Percentiles rank a stretch among this genome's conserved stretches.
These are phyloP conservation scores for Limonius californicus DNA, from an alignment of 1,140 invertebrate species.

Conservation along the genomic window DNA sequence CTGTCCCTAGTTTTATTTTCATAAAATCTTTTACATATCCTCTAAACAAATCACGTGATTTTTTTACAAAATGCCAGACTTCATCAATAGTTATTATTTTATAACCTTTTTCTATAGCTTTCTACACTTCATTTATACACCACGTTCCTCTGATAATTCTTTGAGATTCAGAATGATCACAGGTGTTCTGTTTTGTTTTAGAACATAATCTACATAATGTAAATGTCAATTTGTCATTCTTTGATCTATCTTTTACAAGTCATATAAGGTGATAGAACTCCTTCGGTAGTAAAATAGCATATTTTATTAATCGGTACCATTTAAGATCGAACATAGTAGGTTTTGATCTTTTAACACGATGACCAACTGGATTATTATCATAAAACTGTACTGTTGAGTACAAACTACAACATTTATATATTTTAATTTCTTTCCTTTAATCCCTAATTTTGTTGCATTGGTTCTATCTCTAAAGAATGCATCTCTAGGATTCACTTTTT, in stretches of 20 bases:
- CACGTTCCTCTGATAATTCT: constrained; percentile 12
- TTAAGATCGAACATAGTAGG: constrained; percentile 1
- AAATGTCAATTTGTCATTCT: constrained; percentile 15
- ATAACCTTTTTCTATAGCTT: constrained; percentile 17
- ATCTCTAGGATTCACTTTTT: too few relatives aligned
- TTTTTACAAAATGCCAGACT: constrained; percentile 19
- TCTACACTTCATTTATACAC: constrained; percentile 16
- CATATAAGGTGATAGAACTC: neutral
- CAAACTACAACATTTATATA: too few relatives aligned
- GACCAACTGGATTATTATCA: too few relatives aligned
- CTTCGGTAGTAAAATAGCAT: constrained; percentile 10
- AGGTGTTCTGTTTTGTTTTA: constrained; percentile 11
- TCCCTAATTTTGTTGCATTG: too few relatives aligned
- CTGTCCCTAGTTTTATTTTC: constrained; percentile 21
- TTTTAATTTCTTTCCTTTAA: too few relatives aligned
- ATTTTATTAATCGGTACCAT: constrained; percentile 11
- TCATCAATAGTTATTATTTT: constrained; percentile 21
- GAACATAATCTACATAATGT: constrained; percentile 11
- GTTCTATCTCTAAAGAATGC: too few relatives aligned
- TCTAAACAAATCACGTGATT: constrained; percentile 19
- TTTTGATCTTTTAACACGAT: too few relatives aligned
- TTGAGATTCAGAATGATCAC: constrained; percentile 3
- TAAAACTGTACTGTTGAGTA: too few relatives aligned
- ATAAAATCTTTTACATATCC: constrained; percentile 20
- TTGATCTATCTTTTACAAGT: too few relatives aligned